A percentile compares a stretch with the other conserved stretches of the same genome.
phyloP scores from a whole-genome alignment of 1,140 invertebrate species.

The Leptonema lineaticorne region DNA sequence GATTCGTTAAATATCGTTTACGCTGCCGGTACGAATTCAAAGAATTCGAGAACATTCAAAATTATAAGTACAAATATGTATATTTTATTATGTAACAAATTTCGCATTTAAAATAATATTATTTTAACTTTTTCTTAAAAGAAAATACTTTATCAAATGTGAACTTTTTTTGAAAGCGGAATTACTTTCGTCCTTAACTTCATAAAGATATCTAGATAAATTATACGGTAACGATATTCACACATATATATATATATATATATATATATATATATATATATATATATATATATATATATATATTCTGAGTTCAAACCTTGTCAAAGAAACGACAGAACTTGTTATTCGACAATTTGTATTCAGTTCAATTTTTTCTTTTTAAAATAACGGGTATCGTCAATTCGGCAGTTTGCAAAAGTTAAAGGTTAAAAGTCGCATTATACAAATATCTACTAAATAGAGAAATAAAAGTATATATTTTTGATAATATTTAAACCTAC shows the following conservation, averaged over 20 bases:
- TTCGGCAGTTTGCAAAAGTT: no score
- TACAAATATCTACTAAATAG: neutral
- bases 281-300: neutral
- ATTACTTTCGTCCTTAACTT: no score
- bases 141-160: neutral
- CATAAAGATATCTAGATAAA: no score
- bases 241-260: neutral
- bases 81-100: neutral
- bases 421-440: neutral
- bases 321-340: neutral
- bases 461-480: no score
- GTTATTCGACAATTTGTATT: neutral
- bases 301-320: neutral
- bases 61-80: neutral
- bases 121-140: neutral
- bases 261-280: neutral
- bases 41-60: neutral
- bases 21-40: neutral
- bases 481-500: no score
- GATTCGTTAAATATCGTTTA: conserved; percentile 14
- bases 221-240: no score
- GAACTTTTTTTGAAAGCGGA: no score
- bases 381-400: no score
- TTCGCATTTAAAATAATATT: neutral
- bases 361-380: no score